Conservation (phyloP, 2,113 vertebrate genomes). For the Etia nguti region DNA sequence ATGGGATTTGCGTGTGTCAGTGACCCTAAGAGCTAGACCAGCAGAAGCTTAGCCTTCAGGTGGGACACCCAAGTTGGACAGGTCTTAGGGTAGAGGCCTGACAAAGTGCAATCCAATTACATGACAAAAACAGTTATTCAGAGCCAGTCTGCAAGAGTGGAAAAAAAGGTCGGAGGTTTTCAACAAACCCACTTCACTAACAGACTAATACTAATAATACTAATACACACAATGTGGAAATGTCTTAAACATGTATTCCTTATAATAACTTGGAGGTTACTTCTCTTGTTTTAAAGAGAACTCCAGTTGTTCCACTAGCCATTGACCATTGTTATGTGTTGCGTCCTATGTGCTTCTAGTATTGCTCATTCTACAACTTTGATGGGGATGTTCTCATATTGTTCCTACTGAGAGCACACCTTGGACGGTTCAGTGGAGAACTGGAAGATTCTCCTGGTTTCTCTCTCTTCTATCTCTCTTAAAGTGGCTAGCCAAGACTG, state of each 20-base stretch:
- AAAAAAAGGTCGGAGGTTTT: background rate
- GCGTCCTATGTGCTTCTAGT: background rate
- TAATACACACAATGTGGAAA: background rate
- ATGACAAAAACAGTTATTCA: background rate
- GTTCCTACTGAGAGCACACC: background rate
- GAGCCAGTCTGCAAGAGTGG: background rate
- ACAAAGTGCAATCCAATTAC: background rate
- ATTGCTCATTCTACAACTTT: background rate
- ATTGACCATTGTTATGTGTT: background rate
- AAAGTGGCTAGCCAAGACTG: background rate
- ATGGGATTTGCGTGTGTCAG: background rate
- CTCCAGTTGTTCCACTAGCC: background rate
- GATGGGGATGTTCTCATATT: background rate
- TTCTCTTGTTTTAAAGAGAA: rapidly evolving
- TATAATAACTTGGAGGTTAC: background rate
- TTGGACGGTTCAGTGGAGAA: background rate
- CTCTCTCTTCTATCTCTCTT: background rate
- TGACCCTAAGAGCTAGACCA: background rate
- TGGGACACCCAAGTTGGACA: background rate
- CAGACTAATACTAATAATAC: too few relatives aligned
- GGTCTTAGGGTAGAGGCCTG: background rate
- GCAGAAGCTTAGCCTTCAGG: background rate
- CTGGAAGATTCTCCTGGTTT: too few relatives aligned
- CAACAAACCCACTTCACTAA: background rate
- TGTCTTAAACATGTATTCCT: background rate